Evolutionary conservation across 2,888 invertebrate genomes (phyloP).

Genomic region (Panzeria rudis): DNA sequence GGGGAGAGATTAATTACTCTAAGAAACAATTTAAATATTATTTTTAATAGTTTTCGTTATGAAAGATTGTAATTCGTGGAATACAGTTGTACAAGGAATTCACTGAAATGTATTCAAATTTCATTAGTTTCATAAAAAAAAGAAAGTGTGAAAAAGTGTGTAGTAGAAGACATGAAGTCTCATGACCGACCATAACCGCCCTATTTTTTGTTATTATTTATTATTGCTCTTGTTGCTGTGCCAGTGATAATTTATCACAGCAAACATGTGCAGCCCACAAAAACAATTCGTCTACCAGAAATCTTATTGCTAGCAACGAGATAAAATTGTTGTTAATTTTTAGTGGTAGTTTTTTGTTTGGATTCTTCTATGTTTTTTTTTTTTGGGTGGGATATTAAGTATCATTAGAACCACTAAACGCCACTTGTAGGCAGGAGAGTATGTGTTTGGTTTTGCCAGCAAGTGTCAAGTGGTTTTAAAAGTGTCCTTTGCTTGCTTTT

Average conservation of each 20-base stretch:
- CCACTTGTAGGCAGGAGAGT: constrained; percentile 51
- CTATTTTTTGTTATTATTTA: constrained; percentile 22
- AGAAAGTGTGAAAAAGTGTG: constrained; percentile 82
- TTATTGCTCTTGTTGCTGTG: constrained; percentile 10
- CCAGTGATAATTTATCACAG: constrained; percentile 81
- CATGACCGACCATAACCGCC: constrained; percentile 71
- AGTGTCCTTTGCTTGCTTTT: constrained; percentile 34
- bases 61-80: constrained; percentile 58
- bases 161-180: constrained; percentile 79
- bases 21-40: constrained; percentile 18
- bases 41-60: constrained; percentile 15
- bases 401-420: constrained; percentile 63
- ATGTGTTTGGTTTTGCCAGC: constrained; percentile 47
- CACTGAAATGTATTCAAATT: constrained; percentile 60
- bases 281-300: constrained; percentile 69
- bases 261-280: constrained; percentile 84
- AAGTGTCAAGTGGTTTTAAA: constrained; percentile 60
- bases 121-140: constrained; percentile 46
- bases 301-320: not conserved
- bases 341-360: constrained; percentile 21
- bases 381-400: constrained; percentile 25
- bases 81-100: constrained; percentile 22
- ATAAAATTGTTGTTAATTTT: constrained; percentile 42
- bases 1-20: constrained; percentile 59
- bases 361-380: not conserved